Base-by-base conservation (phyloP, 1,140 invertebrate genomes). In the Augochlora pura region DNA sequence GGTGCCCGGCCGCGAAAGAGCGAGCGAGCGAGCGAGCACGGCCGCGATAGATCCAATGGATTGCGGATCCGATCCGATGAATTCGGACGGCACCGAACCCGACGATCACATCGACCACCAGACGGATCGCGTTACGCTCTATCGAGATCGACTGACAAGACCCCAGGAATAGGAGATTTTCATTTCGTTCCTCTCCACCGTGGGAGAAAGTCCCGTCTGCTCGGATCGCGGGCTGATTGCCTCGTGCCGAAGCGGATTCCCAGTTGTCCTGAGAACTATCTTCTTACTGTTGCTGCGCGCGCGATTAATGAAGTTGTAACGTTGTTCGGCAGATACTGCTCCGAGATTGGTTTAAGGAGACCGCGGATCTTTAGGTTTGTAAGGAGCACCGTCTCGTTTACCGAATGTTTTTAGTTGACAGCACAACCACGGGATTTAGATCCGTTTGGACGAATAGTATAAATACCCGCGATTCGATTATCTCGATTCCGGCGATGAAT, bases 201-300 rank as follows among this genome's bases (percentile, higher is more conserved):
- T 74, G 63, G 72, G 72, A 74, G 72, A 65, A 74, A 74, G 62
- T 66, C 46, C 42, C 42, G 42, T 65, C 21, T 74, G 23, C n/a
- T 38, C 21, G 39, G 23, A 66, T 66, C 21, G 39, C 21, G 21
- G 62, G 65, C 72, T n/a, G 63, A 46, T 74, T 54, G 32, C 62
- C 4, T 23, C 27, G 38, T 7, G 32, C 68, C 14, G 42, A 6
- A 16, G 57, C 64, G 32, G 21, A 38, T 16, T 74, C 62, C 8
- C 18, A 25, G 63, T 27, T 10, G 59, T 65, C 25, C 59, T 62
- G 49, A 21, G 49, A 52, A 52, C 18, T 52, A 52, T 52, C 68
- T 21, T 54, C 42, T 63, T 64, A 64, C 63, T 60, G 32, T 39
- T 23, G 32, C n/a, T 14, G 42, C 60, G 49, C 60, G 49, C 49